These are phyloP conservation scores for Agriopis aurantiaria DNA, from an alignment of 2,888 invertebrate genomes.

Conservation along the genomic window DNA sequence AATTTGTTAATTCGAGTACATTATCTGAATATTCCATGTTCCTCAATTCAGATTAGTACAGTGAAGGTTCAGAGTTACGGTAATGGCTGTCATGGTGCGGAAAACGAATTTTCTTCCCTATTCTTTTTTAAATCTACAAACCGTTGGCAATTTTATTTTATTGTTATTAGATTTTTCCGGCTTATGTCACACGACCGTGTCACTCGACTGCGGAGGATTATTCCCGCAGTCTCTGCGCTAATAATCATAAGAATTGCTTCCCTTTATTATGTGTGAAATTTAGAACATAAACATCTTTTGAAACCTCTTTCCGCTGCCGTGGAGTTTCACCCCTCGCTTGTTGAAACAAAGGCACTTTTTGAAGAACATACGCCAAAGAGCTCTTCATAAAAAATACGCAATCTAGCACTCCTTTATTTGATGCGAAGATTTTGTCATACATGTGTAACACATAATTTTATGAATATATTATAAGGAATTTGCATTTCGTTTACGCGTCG, in stretches of 20 bases:
- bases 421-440: slow-evolving; percentile 71
- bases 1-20: slow-evolving; percentile 58
- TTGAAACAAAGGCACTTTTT: slow-evolving; percentile 63
- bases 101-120: slow-evolving; percentile 83
- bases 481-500: slow-evolving; percentile 62
- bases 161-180: slow-evolving; percentile 87
- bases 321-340: slow-evolving; percentile 53
- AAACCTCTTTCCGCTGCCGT: slow-evolving; percentile 50
- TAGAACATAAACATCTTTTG: slow-evolving; percentile 75
- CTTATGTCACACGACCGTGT: slow-evolving; percentile 83
- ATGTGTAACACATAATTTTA: slow-evolving; percentile 75
- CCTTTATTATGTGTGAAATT: slow-evolving; percentile 86
- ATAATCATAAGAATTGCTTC: slow-evolving; percentile 86
- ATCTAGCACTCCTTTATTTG: slow-evolving; percentile 70
- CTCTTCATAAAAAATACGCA: slow-evolving; percentile 69
- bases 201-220: slow-evolving; percentile 82
- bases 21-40: slow-evolving; percentile 65
- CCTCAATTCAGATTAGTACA: slow-evolving; percentile 68
- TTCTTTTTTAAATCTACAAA: slow-evolving; percentile 84
- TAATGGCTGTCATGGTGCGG: slow-evolving; percentile 80
- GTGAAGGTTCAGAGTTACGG: slow-evolving; percentile 72
- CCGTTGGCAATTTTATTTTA: slow-evolving; percentile 85
- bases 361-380: slow-evolving; percentile 49
- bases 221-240: slow-evolving; percentile 83
- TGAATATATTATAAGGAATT: slow-evolving; percentile 78